Evolutionary conservation across 2,888 invertebrate species (phyloP).

Genomic region (Prenolepis imparis): DNA sequence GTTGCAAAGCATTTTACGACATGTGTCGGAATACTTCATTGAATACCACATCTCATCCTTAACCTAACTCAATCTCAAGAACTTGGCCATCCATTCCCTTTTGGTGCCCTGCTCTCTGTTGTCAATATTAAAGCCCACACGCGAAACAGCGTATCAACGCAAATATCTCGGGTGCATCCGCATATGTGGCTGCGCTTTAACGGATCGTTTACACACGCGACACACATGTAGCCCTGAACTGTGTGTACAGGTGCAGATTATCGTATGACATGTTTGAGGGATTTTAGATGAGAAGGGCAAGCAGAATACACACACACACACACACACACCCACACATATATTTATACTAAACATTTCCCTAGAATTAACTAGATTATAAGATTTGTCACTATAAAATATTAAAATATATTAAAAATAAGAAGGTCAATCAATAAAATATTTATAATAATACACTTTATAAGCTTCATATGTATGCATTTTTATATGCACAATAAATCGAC

Average conservation of each 20-base stretch:
- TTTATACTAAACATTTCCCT: neutral
- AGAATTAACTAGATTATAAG: neutral
- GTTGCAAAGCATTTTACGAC: constrained; percentile 66
- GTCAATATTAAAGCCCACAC: constrained; percentile 33
- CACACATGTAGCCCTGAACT: constrained; percentile 48
- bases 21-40: constrained; percentile 54
- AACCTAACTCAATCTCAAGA: constrained; percentile 65
- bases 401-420: neutral
- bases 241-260: constrained; percentile 60
- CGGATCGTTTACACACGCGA: constrained; percentile 41
- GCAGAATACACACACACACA: neutral
- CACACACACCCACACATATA: too few relatives aligned
- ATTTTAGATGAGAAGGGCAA: constrained; percentile 33
- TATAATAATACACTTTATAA: neutral
- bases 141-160: constrained; percentile 46
- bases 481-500: neutral
- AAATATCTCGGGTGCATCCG: constrained; percentile 51
- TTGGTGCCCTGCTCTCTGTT: constrained; percentile 22
- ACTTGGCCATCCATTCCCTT: constrained; percentile 34
- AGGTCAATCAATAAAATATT: neutral
- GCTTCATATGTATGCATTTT: neutral
- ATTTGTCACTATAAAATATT: neutral
- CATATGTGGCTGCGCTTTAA: constrained; percentile 47
- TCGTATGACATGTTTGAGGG: constrained; percentile 45
- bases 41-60: constrained; percentile 69